phyloP scores from a whole-genome alignment of 1,140 invertebrate genomes.

The Solen grandis region DNA sequence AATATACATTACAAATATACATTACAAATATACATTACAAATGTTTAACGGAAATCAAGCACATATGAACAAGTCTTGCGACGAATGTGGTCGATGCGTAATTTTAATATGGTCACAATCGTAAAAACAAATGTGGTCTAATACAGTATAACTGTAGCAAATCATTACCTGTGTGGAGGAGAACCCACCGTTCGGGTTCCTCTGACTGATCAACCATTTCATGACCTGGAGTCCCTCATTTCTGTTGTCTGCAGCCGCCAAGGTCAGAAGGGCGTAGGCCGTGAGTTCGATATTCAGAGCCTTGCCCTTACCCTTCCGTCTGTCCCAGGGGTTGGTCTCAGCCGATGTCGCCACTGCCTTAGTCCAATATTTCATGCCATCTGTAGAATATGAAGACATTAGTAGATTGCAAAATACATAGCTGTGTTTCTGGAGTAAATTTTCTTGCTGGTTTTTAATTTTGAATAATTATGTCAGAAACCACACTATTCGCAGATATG shows the following conservation, averaged over 20 bases:
- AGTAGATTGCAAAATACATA: too few species aligned
- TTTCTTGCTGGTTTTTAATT: background rate
- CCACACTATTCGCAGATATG: too few species aligned
- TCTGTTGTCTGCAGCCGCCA: constrained; percentile 74
- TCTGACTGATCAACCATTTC: constrained; percentile 89
- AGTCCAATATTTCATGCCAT: constrained; percentile 52
- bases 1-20: too few species aligned
- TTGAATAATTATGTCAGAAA: too few species aligned
- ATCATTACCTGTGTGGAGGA: constrained; percentile 84
- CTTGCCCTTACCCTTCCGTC: constrained; percentile 70
- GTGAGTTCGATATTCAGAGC: constrained; percentile 89
- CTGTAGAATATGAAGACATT: background rate
- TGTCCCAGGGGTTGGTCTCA: constrained; percentile 3
- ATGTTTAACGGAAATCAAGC: too few species aligned
- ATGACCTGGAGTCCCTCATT: constrained; percentile 86
- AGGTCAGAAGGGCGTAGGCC: constrained; percentile 88
- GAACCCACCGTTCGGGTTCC: constrained; percentile 90
- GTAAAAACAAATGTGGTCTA: too few species aligned
- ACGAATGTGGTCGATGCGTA: too few species aligned
- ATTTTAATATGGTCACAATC: too few species aligned
- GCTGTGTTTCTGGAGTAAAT: background rate
- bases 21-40: too few species aligned
- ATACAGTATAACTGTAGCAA: too few species aligned
- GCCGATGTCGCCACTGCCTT: constrained; percentile 12
- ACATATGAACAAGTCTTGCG: too few species aligned